A percentile compares a stretch with the other conserved stretches of the same genome.
These are phyloP conservation scores for Geothlypis trichas DNA, from an alignment of 2,113 vertebrate species.

Conservation along the genomic window DNA sequence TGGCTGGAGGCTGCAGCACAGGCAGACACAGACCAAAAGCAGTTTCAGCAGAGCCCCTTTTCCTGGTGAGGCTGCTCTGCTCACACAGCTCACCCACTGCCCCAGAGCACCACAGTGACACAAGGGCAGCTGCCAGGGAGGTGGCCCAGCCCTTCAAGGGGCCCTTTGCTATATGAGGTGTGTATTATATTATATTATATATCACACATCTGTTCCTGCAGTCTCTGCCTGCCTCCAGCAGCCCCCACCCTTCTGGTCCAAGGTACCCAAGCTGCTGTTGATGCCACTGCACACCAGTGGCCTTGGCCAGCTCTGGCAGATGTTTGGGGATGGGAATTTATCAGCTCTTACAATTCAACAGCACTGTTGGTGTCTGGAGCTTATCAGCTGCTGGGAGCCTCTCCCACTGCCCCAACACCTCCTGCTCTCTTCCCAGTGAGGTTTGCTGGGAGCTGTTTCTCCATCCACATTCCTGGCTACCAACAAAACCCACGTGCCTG, in stretches of 20 bases:
- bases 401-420: background rate
- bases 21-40: background rate
- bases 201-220: background rate
- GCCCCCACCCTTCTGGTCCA: background rate
- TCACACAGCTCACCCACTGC: background rate
- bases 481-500: fast-evolving
- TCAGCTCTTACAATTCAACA: background rate
- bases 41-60: background rate
- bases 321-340: background rate
- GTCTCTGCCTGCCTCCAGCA: background rate
- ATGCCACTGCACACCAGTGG: background rate
- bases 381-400: background rate
- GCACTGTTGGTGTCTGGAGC: background rate
- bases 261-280: background rate
- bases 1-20: background rate
- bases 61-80: background rate
- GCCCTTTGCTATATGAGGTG: background rate
- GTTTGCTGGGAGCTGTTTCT: background rate
- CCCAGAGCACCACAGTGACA: background rate
- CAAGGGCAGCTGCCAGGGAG: background rate
- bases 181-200: background rate
- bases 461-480: background rate
- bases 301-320: background rate
- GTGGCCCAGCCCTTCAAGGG: background rate
- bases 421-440: background rate